phyloP scores from a whole-genome alignment of 1,140 invertebrate species.

The Brachionus angularis region DNA sequence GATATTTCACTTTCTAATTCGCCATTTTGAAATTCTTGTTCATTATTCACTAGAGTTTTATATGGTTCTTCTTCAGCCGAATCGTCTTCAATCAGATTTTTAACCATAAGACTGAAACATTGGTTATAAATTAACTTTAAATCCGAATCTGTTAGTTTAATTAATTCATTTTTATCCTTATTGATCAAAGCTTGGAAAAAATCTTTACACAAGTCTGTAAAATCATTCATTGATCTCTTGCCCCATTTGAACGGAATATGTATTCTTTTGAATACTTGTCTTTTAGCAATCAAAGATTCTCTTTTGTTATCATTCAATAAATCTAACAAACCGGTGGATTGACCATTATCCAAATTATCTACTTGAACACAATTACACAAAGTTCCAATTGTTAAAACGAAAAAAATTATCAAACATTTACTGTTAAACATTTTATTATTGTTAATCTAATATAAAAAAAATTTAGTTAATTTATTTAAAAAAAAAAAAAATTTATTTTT shows the following conservation, averaged over 20 bases:
- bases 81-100: neutral
- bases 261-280: neutral
- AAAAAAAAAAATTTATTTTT: too few species aligned
- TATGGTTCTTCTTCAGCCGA: neutral
- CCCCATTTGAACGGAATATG: conserved; percentile 32
- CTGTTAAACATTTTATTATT: too few species aligned
- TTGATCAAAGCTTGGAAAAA: neutral
- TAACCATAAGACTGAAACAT: conserved; percentile 9
- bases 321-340: too few species aligned
- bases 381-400: too few species aligned
- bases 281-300: too few species aligned
- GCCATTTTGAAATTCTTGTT: neutral
- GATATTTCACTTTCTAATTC: neutral
- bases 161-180: neutral
- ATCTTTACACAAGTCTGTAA: conserved; percentile 5
- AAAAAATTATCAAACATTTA: too few species aligned
- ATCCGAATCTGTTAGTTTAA: neutral
- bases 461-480: too few species aligned
- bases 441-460: too few species aligned
- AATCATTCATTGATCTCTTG: neutral
- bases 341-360: too few species aligned
- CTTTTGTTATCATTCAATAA: too few species aligned
- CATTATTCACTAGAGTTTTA: too few species aligned
- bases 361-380: too few species aligned
- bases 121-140: neutral